These are phyloP conservation scores for Limnephilus rhombicus DNA, from an alignment of 2,888 invertebrate genomes.

Conservation along the genomic window DNA sequence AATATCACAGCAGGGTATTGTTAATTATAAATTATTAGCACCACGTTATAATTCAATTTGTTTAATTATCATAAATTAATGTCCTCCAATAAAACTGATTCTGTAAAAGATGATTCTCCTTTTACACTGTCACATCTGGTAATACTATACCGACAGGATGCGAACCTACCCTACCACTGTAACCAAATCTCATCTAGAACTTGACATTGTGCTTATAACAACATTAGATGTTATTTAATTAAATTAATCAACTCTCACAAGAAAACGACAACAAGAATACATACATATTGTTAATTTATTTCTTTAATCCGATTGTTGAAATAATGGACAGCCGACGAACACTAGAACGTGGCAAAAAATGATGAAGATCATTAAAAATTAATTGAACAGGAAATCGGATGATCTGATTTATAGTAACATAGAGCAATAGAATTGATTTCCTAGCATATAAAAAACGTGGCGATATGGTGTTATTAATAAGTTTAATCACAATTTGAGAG, in stretches of 20 bases:
- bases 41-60: too few species aligned
- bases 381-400: not conserved
- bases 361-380: not conserved
- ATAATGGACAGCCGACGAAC: not conserved
- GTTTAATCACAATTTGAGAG: too few species aligned
- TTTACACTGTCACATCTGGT: not conserved
- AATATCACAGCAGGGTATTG: too few species aligned
- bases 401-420: not conserved
- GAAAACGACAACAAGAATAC: not conserved
- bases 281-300: not conserved
- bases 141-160: not conserved
- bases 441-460: not conserved
- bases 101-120: not conserved
- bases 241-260: not conserved
- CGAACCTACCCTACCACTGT: slow-evolving; percentile 18
- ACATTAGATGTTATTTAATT: not conserved
- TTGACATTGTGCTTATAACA: not conserved
- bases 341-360: not conserved
- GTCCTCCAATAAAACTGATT: too few species aligned
- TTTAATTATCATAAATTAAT: too few species aligned
- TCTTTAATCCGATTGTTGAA: not conserved
- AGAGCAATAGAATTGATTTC: not conserved
- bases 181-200: not conserved
- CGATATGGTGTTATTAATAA: not conserved
- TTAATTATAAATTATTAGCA: too few species aligned